phyloP scores from a whole-genome alignment of 2,888 invertebrate genomes.

The Margaritifera margaritifera region DNA sequence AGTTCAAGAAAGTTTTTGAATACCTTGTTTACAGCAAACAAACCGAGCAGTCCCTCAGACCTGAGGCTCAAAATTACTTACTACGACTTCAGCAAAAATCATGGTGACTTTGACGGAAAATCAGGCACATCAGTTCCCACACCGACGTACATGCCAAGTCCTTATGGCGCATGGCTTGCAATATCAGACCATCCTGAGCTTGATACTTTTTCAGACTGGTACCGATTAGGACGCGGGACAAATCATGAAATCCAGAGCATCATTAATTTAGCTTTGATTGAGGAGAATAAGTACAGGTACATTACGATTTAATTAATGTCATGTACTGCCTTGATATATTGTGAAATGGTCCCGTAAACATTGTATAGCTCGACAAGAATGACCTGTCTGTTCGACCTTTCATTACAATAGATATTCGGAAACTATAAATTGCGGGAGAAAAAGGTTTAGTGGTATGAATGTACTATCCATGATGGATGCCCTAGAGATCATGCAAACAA shows the following conservation, averaged over 20 bases:
- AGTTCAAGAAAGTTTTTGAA: no score
- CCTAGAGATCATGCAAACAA: no score
- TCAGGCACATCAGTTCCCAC: conserved; percentile 19
- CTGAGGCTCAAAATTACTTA: conserved; percentile 30
- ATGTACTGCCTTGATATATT: no score
- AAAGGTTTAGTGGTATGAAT: no score
- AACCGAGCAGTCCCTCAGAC: conserved; percentile 21
- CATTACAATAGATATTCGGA: no score
- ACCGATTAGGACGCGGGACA: conserved; percentile 18
- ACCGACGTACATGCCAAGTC: conserved; percentile 49
- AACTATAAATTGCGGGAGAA: no score
- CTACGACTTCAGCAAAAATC: conserved; percentile 40
- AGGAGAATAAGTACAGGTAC: no score
- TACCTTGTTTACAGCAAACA: not conserved
- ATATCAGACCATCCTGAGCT: conserved; percentile 42
- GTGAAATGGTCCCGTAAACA: no score
- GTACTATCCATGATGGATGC: no score
- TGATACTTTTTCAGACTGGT: conserved; percentile 62
- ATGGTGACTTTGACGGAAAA: conserved; percentile 33
- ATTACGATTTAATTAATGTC: no score
- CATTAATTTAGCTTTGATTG: conserved; percentile 17
- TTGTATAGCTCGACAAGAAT: no score
- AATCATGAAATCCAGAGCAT: conserved; percentile 26
- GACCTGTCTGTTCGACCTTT: no score
- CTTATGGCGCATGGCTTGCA: conserved; percentile 50